Conservation (phyloP, 2,797 vertebrate species). For the Astyanax mexicanus region DNA sequence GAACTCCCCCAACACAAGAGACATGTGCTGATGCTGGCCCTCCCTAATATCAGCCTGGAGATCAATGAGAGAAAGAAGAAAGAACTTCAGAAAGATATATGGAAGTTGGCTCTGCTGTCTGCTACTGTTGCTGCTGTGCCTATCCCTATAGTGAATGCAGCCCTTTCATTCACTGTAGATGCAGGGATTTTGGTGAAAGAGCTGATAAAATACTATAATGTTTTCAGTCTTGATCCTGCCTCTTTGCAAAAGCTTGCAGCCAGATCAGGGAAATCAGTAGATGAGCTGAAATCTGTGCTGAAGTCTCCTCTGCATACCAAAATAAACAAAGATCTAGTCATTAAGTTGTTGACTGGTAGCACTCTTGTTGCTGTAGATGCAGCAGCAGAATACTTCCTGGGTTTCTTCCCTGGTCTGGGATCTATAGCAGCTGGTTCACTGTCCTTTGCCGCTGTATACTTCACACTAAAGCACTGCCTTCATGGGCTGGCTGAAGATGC, state of each 20-base stretch:
- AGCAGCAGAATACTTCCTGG: constrained; percentile 9
- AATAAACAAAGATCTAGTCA: constrained; percentile 29
- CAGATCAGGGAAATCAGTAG: constrained; percentile 66
- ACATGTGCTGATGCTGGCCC: constrained; percentile 65
- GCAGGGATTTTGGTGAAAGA: constrained; percentile 64
- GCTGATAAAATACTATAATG: constrained; percentile 67
- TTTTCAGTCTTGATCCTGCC: constrained; percentile 72
- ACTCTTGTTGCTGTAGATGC: background rate
- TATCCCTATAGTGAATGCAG: constrained; percentile 63
- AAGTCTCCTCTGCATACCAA: constrained; percentile 37
- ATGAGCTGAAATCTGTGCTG: constrained; percentile 61
- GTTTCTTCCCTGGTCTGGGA: constrained; percentile 25
- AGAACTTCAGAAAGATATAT: constrained; percentile 40
- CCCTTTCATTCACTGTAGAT: constrained; percentile 63
- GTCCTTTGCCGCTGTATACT: constrained; percentile 27
- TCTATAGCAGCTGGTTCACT: constrained; percentile 24
- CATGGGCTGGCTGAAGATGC: constrained; percentile 47
- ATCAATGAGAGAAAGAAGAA: constrained; percentile 56
- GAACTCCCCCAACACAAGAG: constrained; percentile 73
- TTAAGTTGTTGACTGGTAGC: constrained; percentile 14
- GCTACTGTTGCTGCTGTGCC: constrained; percentile 46
- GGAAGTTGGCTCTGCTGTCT: constrained; percentile 47
- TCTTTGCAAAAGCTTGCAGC: constrained; percentile 70
- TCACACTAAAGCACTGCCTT: constrained; percentile 1
- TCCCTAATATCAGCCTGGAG: constrained; percentile 56